Conservation (phyloP, 1,140 invertebrate genomes). For the Littorina saxatilis region DNA sequence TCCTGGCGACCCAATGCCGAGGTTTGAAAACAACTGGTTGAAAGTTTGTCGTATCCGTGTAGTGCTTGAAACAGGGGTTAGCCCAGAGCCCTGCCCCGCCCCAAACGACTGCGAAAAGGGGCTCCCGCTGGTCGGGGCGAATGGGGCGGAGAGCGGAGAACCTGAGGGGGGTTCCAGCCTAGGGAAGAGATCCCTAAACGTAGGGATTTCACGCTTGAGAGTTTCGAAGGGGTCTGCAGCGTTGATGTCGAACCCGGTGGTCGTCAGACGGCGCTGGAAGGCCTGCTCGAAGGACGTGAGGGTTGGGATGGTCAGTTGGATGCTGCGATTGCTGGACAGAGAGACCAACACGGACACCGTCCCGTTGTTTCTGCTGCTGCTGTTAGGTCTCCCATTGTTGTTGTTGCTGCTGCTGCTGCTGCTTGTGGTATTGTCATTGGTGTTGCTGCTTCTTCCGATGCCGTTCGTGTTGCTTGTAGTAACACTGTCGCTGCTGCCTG, state of each 20-base stretch:
- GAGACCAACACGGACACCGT: neutral
- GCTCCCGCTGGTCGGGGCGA: neutral
- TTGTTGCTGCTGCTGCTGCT: neutral
- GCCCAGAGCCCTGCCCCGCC: too few relatives aligned
- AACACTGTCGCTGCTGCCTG: neutral
- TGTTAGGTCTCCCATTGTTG: neutral
- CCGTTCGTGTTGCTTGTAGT: neutral
- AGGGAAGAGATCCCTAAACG: conserved; percentile 30
- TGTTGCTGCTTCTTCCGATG: neutral
- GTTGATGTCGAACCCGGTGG: conserved; percentile 7
- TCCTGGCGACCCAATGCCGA: neutral
- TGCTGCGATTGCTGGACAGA: neutral
- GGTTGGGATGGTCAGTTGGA: conserved; percentile 10
- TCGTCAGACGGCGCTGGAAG: conserved; percentile 17
- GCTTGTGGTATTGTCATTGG: neutral
- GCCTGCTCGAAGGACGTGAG: conserved; percentile 15
- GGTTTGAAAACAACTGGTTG: neutral
- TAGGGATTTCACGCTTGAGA: conserved; percentile 10
- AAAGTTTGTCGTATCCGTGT: neutral
- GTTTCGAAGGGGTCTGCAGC: conserved; percentile 14
- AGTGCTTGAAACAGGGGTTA: neutral
- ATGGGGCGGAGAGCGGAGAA: neutral
- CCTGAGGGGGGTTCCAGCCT: neutral
- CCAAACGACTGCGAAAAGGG: conserved; percentile 31
- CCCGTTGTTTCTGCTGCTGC: neutral